phyloP scores from a whole-genome alignment of 2,888 invertebrate genomes.

The Brenthis daphne region DNA sequence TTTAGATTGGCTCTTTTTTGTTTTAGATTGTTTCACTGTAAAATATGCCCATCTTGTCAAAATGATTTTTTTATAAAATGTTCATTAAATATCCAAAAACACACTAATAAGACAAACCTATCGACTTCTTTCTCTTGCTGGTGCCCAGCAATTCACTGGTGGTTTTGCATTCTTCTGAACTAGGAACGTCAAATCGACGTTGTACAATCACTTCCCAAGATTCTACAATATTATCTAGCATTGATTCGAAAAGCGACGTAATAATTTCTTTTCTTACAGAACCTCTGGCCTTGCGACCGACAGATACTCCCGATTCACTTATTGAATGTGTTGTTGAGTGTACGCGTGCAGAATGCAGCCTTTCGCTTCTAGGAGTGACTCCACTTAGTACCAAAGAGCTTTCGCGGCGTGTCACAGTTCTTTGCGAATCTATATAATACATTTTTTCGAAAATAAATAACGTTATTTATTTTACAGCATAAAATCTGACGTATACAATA shows the following conservation, averaged over 20 bases:
- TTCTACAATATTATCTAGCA: slow-evolving; percentile 64
- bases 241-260: slow-evolving; percentile 66
- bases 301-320: slow-evolving; percentile 50
- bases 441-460: slow-evolving; percentile 42
- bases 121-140: slow-evolving; percentile 56
- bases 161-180: slow-evolving; percentile 49
- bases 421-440: slow-evolving; percentile 68
- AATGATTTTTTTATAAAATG: background rate
- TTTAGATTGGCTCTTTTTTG: slow-evolving; percentile 56
- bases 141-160: slow-evolving; percentile 54
- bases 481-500: too few relatives aligned
- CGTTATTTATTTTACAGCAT: too few relatives aligned
- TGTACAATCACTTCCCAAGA: slow-evolving; percentile 63
- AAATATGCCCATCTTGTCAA: slow-evolving; percentile 10
- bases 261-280: slow-evolving; percentile 64
- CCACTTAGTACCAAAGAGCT: slow-evolving; percentile 59
- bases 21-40: slow-evolving; percentile 51
- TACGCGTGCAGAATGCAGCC: slow-evolving; percentile 44
- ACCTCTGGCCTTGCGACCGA: slow-evolving; percentile 48
- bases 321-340: slow-evolving; percentile 46
- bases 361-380: slow-evolving; percentile 41
- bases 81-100: background rate
- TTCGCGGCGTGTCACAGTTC: slow-evolving; percentile 65
- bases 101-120: background rate
- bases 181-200: slow-evolving; percentile 49